Conservation (phyloP, 2,888 invertebrate species). For the Nipponacmea schrenckii region DNA sequence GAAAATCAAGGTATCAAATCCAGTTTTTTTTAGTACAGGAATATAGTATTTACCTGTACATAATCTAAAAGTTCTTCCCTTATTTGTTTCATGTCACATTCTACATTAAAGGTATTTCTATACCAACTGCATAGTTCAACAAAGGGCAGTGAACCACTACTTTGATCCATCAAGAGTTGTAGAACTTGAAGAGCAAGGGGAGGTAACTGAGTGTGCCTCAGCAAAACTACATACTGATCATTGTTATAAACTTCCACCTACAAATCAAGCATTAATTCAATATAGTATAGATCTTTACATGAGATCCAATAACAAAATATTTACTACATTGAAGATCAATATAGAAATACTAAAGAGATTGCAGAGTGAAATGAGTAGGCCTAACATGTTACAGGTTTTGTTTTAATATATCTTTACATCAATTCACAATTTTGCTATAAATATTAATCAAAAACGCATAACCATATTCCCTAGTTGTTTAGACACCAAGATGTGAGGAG, state of each 20-base stretch:
- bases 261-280: neutral
- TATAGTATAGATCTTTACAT: neutral
- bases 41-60: slow-evolving; percentile 47
- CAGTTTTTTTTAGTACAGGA: no score
- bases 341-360: no score
- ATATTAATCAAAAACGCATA: no score
- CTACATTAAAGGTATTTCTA: slow-evolving; percentile 47
- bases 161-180: slow-evolving; percentile 74
- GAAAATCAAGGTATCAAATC: neutral
- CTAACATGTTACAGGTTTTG: no score
- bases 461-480: no score
- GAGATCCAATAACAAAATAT: neutral
- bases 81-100: slow-evolving; percentile 49
- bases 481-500: no score
- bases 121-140: slow-evolving; percentile 57
- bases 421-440: neutral
- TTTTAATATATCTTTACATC: no score
- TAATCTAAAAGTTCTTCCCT: slow-evolving; percentile 55
- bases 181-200: slow-evolving; percentile 72
- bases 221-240: slow-evolving; percentile 69
- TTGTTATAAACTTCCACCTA: slow-evolving; percentile 70
- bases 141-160: slow-evolving; percentile 67
- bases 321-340: no score
- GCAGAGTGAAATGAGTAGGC: no score
- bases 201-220: slow-evolving; percentile 71